Percentiles rank a stretch among this genome's conserved stretches.
Evolutionary conservation across 2,797 vertebrate genomes (phyloP).

Genomic region (Sphenodon punctatus): DNA sequence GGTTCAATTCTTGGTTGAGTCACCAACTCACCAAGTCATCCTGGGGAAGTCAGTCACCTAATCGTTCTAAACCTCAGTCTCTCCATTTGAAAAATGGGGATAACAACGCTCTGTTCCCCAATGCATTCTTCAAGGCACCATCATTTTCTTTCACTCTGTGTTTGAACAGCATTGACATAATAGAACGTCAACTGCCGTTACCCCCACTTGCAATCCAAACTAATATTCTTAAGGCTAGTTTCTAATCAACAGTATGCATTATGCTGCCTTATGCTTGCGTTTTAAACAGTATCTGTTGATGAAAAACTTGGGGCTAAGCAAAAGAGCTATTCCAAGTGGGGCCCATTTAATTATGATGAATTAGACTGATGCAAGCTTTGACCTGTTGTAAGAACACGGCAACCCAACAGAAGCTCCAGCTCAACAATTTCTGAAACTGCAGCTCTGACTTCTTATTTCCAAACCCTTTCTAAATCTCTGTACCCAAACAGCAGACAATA

Average conservation of each 20-base stretch:
- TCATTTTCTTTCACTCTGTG: background rate
- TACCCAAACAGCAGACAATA: background rate
- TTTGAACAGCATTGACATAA: background rate
- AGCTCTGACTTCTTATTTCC: background rate
- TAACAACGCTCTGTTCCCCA: too few species aligned
- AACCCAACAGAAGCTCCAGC: background rate
- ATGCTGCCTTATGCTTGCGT: slow-evolving; percentile 6
- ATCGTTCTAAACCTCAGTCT: background rate
- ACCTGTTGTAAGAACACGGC: background rate
- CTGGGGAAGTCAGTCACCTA: too few species aligned
- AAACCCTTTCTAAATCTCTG: background rate
- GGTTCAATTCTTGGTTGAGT: background rate
- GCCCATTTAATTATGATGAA: too few species aligned
- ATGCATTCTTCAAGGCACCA: background rate
- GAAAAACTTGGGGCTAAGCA: background rate
- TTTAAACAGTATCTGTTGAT: background rate
- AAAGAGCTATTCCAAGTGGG: background rate
- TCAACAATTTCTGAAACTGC: background rate
- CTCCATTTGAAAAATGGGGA: background rate
- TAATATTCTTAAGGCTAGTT: too few species aligned
- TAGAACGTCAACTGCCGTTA: too few species aligned
- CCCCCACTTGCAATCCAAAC: too few species aligned
- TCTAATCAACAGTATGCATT: slow-evolving; percentile 38
- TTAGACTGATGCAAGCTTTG: background rate
- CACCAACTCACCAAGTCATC: background rate